Evolutionary conservation across 2,797 vertebrate species (phyloP).

Genomic region (Emys orbicularis): DNA sequence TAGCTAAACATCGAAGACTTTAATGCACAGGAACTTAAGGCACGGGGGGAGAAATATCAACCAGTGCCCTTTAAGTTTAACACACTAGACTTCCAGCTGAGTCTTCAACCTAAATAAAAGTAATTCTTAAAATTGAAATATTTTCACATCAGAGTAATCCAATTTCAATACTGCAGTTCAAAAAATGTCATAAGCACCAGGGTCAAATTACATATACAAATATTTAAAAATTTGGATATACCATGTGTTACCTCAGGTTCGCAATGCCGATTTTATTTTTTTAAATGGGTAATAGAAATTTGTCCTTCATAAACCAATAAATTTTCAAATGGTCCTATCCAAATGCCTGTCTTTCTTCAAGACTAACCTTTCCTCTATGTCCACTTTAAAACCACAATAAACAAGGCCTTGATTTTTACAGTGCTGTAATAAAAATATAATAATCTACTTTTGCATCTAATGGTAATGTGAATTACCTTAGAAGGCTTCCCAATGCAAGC

Average conservation of each 20-base stretch:
- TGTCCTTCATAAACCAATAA: not conserved
- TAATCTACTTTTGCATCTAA: not conserved
- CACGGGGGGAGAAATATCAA: not conserved
- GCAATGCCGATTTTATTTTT: not conserved
- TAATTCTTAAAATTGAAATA: not conserved
- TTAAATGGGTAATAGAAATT: not conserved
- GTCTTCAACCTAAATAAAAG: not conserved
- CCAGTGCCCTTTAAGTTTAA: not conserved
- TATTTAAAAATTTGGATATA: not conserved
- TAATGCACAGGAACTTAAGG: not conserved
- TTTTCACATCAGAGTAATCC: not conserved
- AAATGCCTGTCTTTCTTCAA: not conserved
- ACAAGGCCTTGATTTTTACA: not conserved
- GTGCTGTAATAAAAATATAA: conserved; percentile 2
- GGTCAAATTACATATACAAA: not conserved
- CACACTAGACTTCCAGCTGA: not conserved
- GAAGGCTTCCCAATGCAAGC: no score
- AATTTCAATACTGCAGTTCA: not conserved
- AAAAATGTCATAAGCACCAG: not conserved
- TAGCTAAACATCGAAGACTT: not conserved
- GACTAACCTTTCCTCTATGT: not conserved
- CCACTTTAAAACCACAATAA: not conserved
- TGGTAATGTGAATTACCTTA: no score
- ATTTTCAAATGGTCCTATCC: not conserved
- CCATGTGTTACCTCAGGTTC: not conserved